These are phyloP conservation scores for Vulpes vulpes DNA, from an alignment of 2,113 vertebrate species.

Conservation along the genomic window DNA sequence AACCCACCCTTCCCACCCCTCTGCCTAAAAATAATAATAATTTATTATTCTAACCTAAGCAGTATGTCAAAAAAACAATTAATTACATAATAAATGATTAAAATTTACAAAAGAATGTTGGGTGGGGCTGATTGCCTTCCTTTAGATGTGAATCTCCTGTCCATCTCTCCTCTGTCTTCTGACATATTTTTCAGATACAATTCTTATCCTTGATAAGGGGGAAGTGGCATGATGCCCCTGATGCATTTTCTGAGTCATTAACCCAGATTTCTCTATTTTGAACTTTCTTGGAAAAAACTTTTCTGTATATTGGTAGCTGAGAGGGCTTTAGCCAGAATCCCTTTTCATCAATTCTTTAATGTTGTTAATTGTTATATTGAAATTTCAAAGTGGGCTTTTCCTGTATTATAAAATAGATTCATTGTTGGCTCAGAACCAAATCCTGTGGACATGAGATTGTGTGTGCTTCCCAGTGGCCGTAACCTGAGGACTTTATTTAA, in stretches of 20 bases:
- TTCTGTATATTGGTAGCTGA: constrained; percentile 31
- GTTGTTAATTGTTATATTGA: constrained; percentile 39
- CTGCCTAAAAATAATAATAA: background rate
- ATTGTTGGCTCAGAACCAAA: constrained; percentile 39
- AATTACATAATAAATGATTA: constrained; percentile 70
- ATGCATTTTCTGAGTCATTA: constrained; percentile 81
- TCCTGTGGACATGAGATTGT: background rate
- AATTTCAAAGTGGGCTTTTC: constrained; percentile 37
- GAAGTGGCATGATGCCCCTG: constrained; percentile 60
- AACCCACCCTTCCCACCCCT: background rate
- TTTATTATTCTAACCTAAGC: constrained; percentile 69
- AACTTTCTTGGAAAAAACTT: constrained; percentile 62
- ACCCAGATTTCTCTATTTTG: constrained; percentile 70
- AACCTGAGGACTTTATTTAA: constrained; percentile 62
- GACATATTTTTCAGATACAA: constrained; percentile 59
- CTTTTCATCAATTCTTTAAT: constrained; percentile 6
- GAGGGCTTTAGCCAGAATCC: constrained; percentile 14
- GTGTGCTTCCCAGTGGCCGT: background rate
- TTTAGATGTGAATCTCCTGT: constrained; percentile 70
- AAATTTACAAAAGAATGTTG: constrained; percentile 78
- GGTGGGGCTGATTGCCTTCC: constrained; percentile 57
- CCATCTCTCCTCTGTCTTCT: constrained; percentile 73
- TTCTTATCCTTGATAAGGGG: constrained; percentile 71
- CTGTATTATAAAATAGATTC: background rate
- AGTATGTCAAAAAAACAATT: constrained; percentile 70